Conservation (phyloP, 2,888 invertebrate genomes). For the Parnassius smintheus region DNA sequence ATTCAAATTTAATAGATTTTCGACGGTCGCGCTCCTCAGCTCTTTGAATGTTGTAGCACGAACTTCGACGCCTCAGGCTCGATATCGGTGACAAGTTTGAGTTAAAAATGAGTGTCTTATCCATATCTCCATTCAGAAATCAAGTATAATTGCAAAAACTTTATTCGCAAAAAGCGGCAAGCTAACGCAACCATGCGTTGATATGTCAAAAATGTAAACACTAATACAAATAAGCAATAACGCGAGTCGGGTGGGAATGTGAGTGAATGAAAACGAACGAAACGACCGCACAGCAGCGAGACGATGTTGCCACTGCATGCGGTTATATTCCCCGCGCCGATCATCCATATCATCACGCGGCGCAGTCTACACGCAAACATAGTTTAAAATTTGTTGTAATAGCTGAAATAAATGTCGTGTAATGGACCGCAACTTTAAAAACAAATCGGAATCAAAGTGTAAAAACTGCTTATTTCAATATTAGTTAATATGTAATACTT, state of each 20-base stretch:
- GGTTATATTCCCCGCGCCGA: constrained; percentile 46
- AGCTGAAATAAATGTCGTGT: constrained; percentile 46
- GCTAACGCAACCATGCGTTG: constrained; percentile 33
- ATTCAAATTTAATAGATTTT: constrained; percentile 77
- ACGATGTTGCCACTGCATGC: constrained; percentile 75
- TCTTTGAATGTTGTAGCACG: constrained; percentile 78
- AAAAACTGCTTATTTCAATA: too few species aligned
- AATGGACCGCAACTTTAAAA: constrained; percentile 26
- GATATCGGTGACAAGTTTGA: constrained; percentile 76
- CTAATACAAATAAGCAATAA: constrained; percentile 38
- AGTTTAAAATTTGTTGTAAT: constrained; percentile 28
- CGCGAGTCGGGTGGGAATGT: constrained; percentile 26
- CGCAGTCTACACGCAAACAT: constrained; percentile 33
- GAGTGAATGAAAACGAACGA: constrained; percentile 46
- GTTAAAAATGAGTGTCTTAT: constrained; percentile 74
- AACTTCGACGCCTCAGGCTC: constrained; percentile 75
- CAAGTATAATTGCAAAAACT: constrained; percentile 42
- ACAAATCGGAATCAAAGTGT: constrained; percentile 11
- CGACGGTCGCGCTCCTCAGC: constrained; percentile 78
- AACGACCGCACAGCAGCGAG: constrained; percentile 58
- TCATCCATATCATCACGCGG: constrained; percentile 34
- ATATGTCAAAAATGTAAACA: constrained; percentile 75
- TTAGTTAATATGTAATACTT: too few species aligned
- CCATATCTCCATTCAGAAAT: constrained; percentile 73
- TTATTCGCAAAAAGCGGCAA: constrained; percentile 33